Evolutionary conservation across 2,888 invertebrate genomes (phyloP), one percentile per base, ranked within the genome.

Genomic region (Anthophora plumipes): DNA sequence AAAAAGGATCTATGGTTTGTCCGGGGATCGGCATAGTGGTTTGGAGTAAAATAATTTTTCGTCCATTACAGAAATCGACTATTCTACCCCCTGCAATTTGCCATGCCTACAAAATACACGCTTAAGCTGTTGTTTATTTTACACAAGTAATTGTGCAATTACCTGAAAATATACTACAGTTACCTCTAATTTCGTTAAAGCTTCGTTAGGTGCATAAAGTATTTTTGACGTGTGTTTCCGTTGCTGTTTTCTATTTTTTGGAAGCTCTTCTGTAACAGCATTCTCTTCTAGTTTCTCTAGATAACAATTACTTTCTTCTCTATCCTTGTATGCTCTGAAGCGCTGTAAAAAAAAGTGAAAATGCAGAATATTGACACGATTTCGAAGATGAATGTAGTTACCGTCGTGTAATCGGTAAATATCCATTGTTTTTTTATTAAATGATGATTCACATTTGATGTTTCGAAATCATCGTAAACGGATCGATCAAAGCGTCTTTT

Each of bases 1-100:
- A 57, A 22, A 88, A 89, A 5, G 91, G 88, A 77, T 91, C 90
- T 12, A 76, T 63, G 31, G 63, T 41, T 60, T 78, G 55, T 8
- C 67, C 73, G 0, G 66, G 71, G 9, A 66, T 63, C 7, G 91
- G 91, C 46, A 74, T 75, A 3, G 75, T 84, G 57, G 92, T 91
- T 86, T 93, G 93, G 11, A 94, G 89, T 5, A 94, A 85, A 74
- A 93, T 91, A 17, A 94, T 93, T 0, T 92, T 92, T 75, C 92
- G 92, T n/a, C 94, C 94, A 41, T 91, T 90, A 86, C 94, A 95
- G 85, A 94, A 94, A 71, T 94, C 92, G 6, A 92, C 91, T 57
- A 95, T 92, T 77, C 93, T 90, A 37, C 92, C 91, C 1, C 94
- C 94, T n/a, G 93, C 94, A 43, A 94, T 78, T 70, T 90, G 89